Evolutionary conservation across 2,888 invertebrate genomes (phyloP).

Genomic region (Pollenia amentaria): DNA sequence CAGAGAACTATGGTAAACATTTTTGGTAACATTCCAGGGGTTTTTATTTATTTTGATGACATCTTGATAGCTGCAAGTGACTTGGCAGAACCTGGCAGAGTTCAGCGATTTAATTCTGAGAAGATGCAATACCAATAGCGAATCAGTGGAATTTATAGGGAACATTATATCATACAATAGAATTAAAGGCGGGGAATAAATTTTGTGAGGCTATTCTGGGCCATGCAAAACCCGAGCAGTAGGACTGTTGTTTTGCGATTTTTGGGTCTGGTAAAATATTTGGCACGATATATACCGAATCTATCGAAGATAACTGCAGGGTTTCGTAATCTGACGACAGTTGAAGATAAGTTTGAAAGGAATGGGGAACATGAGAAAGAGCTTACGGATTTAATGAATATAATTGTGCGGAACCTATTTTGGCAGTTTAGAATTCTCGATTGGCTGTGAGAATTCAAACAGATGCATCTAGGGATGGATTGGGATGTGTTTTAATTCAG

Average conservation of each 20-base stretch:
- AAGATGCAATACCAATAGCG: background rate
- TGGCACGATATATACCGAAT: background rate
- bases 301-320: background rate
- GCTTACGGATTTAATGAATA: background rate
- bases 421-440: background rate
- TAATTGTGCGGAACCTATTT: background rate
- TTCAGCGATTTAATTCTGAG: background rate
- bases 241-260: background rate
- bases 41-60: conserved; percentile 29
- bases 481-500: background rate
- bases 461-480: background rate
- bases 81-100: background rate
- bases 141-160: too few species aligned
- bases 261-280: too few species aligned
- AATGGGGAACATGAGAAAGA: background rate
- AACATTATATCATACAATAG: too few species aligned
- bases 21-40: too few species aligned
- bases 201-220: background rate
- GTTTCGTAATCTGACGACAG: background rate
- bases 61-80: background rate
- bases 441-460: background rate
- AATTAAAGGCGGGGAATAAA: background rate
- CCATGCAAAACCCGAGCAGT: background rate
- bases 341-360: too few species aligned
- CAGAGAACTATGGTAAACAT: conserved; percentile 77